Conservation (phyloP, 2,888 invertebrate species). For the Bombylius discolor region DNA sequence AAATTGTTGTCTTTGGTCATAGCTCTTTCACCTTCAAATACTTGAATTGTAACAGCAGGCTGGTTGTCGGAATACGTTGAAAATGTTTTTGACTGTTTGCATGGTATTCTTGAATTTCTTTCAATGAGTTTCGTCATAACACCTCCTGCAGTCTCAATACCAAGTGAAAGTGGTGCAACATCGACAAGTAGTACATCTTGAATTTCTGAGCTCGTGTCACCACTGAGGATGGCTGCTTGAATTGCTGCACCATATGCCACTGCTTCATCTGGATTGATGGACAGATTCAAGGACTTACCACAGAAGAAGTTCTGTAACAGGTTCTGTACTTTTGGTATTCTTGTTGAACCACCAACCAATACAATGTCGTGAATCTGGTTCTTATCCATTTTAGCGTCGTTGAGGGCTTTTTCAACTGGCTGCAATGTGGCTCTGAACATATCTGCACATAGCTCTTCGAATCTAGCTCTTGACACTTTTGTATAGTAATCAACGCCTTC, state of each 20-base stretch:
- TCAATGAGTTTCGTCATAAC: conserved; percentile 62
- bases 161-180: conserved; percentile 50
- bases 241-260: conserved; percentile 61
- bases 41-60: conserved; percentile 54
- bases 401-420: conserved; percentile 60
- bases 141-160: conserved; percentile 54
- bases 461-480: conserved; percentile 53
- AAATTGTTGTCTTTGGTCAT: conserved; percentile 88
- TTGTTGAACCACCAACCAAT: conserved; percentile 62
- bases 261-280: conserved; percentile 64
- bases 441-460: conserved; percentile 57
- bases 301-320: conserved; percentile 59
- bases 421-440: conserved; percentile 54
- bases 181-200: conserved; percentile 55
- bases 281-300: conserved; percentile 52
- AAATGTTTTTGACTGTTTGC: conserved; percentile 55
- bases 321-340: conserved; percentile 61
- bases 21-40: conserved; percentile 61
- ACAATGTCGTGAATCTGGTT: conserved; percentile 59
- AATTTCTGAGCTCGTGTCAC: conserved; percentile 52
- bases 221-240: conserved; percentile 53
- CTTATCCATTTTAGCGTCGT: conserved; percentile 63
- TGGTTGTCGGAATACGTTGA: conserved; percentile 69
- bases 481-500: conserved; percentile 59
- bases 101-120: conserved; percentile 52